These are phyloP conservation scores for Agrotis puta DNA, from an alignment of 2,888 invertebrate genomes.

Conservation along the genomic window DNA sequence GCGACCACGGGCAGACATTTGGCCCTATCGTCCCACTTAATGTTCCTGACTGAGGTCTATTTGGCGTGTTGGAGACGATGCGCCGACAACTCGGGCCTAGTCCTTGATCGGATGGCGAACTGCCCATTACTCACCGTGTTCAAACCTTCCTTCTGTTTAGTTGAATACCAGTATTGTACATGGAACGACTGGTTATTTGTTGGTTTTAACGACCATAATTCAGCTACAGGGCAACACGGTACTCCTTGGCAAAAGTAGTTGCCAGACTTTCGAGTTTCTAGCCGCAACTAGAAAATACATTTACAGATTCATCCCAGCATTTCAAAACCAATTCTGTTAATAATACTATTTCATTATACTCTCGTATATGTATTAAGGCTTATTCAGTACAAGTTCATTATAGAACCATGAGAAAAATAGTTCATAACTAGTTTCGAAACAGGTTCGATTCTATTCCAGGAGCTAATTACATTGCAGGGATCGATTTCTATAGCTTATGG, in stretches of 20 bases:
- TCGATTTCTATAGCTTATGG: constrained; percentile 30
- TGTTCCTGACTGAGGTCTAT: no score
- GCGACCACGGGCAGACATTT: no score
- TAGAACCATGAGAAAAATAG: constrained; percentile 42
- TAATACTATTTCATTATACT: not conserved
- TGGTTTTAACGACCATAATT: not conserved
- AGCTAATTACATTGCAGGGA: constrained; percentile 38
- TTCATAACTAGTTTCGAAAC: constrained; percentile 47
- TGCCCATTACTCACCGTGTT: no score
- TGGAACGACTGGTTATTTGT: no score
- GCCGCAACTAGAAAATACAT: not conserved
- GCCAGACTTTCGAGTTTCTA: not conserved
- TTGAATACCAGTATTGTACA: no score
- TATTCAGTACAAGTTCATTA: constrained; percentile 12
- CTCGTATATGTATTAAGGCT: constrained; percentile 13
- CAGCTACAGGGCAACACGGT: not conserved
- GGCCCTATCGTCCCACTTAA: no score
- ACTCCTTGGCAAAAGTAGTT: not conserved
- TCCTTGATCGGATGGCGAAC: no score
- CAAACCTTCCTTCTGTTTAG: no score
- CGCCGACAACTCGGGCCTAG: no score
- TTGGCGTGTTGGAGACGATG: no score
- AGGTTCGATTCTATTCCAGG: constrained; percentile 52
- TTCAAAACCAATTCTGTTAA: constrained; percentile 7
- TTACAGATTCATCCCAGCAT: not conserved